phyloP scores from a whole-genome alignment of 2,888 invertebrate genomes.

The Iphiclides podalirius region DNA sequence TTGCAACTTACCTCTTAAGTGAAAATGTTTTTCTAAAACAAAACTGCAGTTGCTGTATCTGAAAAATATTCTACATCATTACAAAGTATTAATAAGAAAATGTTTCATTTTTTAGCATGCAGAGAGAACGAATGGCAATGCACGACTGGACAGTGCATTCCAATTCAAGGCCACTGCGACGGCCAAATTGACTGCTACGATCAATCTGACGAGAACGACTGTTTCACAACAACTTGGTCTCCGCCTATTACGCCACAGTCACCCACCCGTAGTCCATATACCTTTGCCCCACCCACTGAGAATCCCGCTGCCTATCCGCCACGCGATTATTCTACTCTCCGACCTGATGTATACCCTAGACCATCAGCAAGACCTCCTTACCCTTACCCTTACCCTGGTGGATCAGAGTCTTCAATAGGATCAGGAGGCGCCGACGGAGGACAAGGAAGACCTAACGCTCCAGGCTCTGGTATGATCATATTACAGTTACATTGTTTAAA shows the following conservation, averaged over 20 bases:
- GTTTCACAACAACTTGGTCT: constrained; percentile 42
- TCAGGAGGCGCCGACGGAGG: neutral
- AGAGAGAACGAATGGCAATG: constrained; percentile 84
- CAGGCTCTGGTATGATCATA: too few species aligned
- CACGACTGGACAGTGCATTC: constrained; percentile 83
- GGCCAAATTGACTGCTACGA: constrained; percentile 82
- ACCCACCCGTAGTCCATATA: constrained; percentile 9
- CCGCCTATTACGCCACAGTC: constrained; percentile 8
- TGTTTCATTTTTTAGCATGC: constrained; percentile 76
- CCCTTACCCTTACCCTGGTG: too few species aligned
- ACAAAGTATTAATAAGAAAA: too few species aligned
- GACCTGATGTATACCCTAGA: neutral
- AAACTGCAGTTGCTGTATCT: too few species aligned
- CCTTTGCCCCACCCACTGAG: constrained; percentile 7
- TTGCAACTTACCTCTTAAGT: too few species aligned
- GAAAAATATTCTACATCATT: too few species aligned
- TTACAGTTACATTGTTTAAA: too few species aligned
- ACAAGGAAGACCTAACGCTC: neutral
- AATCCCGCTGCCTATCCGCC: neutral
- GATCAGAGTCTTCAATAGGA: too few species aligned
- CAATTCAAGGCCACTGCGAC: constrained; percentile 82
- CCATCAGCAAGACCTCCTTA: neutral
- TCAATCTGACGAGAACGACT: constrained; percentile 84
- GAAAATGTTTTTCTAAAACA: too few species aligned
- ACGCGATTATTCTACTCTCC: neutral